Conservation (phyloP, 2,113 vertebrate species). For the Clarias macrocephalus region DNA sequence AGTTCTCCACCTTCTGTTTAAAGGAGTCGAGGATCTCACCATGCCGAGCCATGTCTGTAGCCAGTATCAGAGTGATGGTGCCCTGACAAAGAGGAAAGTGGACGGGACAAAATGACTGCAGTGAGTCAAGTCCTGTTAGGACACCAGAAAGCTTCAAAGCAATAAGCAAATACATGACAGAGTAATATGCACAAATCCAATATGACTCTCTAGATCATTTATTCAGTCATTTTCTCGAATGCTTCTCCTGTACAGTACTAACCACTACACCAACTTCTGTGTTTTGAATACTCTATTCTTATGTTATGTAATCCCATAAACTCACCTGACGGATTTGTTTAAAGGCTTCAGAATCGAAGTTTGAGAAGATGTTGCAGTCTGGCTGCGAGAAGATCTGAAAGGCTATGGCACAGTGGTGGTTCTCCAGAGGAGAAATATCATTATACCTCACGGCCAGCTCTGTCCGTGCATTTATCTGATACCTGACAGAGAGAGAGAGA, state of each 20-base stretch:
- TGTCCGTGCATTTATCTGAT: constrained; percentile 90
- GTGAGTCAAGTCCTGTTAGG: neutral
- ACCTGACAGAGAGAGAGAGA: constrained; percentile 66
- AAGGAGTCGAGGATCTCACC: constrained; percentile 91
- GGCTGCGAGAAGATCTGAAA: constrained; percentile 89
- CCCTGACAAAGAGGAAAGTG: constrained; percentile 67
- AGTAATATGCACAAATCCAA: neutral
- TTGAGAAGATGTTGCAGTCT: constrained; percentile 89
- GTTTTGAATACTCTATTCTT: neutral
- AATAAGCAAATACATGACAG: neutral
- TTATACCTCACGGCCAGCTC: constrained; percentile 92
- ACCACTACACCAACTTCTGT: neutral
- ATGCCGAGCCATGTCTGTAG: constrained; percentile 94
- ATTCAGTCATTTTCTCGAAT: neutral
- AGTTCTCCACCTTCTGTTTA: constrained; percentile 84
- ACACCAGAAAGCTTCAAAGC: neutral
- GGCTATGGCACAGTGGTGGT: constrained; percentile 92
- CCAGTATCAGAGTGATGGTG: constrained; percentile 89
- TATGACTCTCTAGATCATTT: neutral
- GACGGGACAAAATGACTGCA: neutral
- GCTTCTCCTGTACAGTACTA: no score
- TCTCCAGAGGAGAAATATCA: constrained; percentile 92
- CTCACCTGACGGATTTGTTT: constrained; percentile 87
- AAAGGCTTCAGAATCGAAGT: constrained; percentile 79
- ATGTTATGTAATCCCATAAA: neutral